Conservation (phyloP, 37 sponge, comb jelly and placozoan species). For the Agelas oroides region DNA sequence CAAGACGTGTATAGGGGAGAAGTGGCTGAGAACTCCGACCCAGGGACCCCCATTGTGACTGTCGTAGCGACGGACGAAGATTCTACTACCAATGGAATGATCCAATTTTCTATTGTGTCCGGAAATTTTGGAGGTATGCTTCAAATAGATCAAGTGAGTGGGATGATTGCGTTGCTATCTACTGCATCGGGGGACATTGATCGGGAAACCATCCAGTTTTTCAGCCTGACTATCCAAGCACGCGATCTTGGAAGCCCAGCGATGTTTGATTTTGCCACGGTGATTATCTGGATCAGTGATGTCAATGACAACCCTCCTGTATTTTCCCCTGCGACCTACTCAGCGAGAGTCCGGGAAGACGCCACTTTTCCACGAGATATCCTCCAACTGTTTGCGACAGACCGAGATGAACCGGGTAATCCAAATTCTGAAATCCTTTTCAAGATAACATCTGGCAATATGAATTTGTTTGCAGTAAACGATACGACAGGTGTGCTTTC, state of each 20-base stretch:
- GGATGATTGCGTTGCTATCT: not conserved
- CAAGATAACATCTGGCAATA: constrained; percentile 2
- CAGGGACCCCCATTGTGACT: not conserved
- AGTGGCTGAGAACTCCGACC: constrained; percentile 19
- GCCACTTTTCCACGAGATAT: not conserved
- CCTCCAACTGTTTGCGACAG: constrained; percentile 43
- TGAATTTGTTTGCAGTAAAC: constrained; percentile 7
- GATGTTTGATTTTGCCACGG: not conserved
- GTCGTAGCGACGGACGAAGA: constrained; percentile 68
- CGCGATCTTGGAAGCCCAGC: constrained; percentile 27
- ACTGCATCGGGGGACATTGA: constrained; percentile 25
- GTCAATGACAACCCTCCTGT: constrained; percentile 87
- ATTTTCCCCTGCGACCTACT: constrained; percentile 42
- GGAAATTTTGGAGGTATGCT: constrained; percentile 49
- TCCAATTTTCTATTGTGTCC: constrained; percentile 35
- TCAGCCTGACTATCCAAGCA: constrained; percentile 45
- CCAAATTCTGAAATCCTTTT: constrained; percentile 54
- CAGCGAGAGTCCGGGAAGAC: constrained; percentile 41
- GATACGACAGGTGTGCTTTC: constrained; percentile 5
- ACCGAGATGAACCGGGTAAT: constrained; percentile 53
- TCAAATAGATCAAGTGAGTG: not conserved
- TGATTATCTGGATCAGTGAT: constrained; percentile 66
- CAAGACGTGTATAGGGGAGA: constrained; percentile 7
- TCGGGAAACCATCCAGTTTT: constrained; percentile 28
- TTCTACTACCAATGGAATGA: constrained; percentile 28